These are phyloP conservation scores for Drosophila neotestacea DNA, from an alignment of 2,888 invertebrate species.

Conservation along the genomic window DNA sequence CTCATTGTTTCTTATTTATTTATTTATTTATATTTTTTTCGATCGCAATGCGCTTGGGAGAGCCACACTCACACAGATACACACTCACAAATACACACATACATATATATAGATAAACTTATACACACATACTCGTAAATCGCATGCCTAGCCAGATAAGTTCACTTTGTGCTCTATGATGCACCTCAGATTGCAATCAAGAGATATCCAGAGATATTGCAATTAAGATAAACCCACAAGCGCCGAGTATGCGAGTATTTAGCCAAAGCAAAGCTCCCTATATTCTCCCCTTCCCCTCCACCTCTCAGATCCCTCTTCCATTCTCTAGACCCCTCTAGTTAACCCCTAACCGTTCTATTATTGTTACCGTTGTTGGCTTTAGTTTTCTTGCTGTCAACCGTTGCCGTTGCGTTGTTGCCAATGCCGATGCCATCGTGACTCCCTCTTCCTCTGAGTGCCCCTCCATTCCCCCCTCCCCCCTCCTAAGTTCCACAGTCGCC, in stretches of 20 bases:
- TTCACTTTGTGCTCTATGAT: constrained; percentile 72
- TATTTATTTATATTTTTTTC: constrained; percentile 23
- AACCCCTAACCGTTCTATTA: constrained; percentile 55
- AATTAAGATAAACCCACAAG: constrained; percentile 75
- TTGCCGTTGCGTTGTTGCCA: constrained; percentile 34
- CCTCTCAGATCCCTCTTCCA: background rate
- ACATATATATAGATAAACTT: constrained; percentile 10
- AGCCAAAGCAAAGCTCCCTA: constrained; percentile 30
- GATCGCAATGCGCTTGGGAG: constrained; percentile 62
- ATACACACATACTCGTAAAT: constrained; percentile 29
- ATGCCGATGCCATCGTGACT: constrained; percentile 56
- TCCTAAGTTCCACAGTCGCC: background rate
- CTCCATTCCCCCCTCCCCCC: background rate
- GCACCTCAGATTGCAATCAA: constrained; percentile 73
- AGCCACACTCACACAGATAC: constrained; percentile 37
- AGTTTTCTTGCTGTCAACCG: constrained; percentile 39
- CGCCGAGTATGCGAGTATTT: constrained; percentile 51
- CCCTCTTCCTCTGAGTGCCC: constrained; percentile 13
- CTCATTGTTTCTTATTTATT: constrained; percentile 47
- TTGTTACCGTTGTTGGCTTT: constrained; percentile 29
- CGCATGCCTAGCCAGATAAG: constrained; percentile 68
- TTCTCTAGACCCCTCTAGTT: constrained; percentile 16
- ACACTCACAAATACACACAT: constrained; percentile 14
- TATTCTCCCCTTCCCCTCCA: background rate
- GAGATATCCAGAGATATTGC: constrained; percentile 75